Evolutionary conservation across 2,888 invertebrate species (phyloP).

Genomic region (Liodrosophila aerea): DNA sequence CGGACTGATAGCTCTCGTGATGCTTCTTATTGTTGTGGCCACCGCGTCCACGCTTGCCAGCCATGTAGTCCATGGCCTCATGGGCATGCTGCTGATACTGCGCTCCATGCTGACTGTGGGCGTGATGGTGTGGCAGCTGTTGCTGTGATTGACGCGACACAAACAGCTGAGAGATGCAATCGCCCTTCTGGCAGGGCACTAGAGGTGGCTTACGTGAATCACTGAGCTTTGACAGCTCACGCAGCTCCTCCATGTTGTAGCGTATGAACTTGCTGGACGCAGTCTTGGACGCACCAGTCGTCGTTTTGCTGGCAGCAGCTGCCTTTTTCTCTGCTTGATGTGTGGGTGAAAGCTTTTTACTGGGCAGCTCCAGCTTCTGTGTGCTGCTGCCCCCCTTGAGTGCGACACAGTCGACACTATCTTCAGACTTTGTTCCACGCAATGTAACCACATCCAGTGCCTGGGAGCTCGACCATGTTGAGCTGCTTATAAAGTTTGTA

Average conservation of each 20-base stretch:
- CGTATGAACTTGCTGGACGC: constrained; percentile 36
- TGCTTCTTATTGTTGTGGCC: constrained; percentile 63
- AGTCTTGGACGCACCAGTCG: constrained; percentile 10
- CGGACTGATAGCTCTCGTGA: constrained; percentile 63
- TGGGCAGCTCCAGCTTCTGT: constrained; percentile 10
- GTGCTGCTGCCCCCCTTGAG: constrained; percentile 7
- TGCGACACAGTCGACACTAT: constrained; percentile 57
- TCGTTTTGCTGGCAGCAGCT: neutral
- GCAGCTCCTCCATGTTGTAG: constrained; percentile 73
- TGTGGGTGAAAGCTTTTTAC: constrained; percentile 32
- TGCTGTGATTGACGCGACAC: constrained; percentile 65
- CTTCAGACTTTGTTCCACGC: constrained; percentile 22
- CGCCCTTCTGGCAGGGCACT: constrained; percentile 75
- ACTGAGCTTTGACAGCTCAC: constrained; percentile 58
- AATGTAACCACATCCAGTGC: constrained; percentile 8
- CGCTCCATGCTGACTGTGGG: constrained; percentile 55
- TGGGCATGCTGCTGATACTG: constrained; percentile 64
- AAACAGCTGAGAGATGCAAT: constrained; percentile 75
- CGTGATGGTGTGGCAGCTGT: constrained; percentile 66
- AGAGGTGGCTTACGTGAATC: constrained; percentile 71
- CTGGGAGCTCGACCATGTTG: constrained; percentile 58
- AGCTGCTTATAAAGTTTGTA: constrained; percentile 62
- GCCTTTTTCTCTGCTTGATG: constrained; percentile 13
- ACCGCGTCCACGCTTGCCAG: too few relatives aligned
- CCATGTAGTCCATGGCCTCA: constrained; percentile 36